A percentile compares a stretch with the other conserved stretches of the same genome.
Conservation (phyloP, 2,888 invertebrate species). For the Calameuta idolon region DNA sequence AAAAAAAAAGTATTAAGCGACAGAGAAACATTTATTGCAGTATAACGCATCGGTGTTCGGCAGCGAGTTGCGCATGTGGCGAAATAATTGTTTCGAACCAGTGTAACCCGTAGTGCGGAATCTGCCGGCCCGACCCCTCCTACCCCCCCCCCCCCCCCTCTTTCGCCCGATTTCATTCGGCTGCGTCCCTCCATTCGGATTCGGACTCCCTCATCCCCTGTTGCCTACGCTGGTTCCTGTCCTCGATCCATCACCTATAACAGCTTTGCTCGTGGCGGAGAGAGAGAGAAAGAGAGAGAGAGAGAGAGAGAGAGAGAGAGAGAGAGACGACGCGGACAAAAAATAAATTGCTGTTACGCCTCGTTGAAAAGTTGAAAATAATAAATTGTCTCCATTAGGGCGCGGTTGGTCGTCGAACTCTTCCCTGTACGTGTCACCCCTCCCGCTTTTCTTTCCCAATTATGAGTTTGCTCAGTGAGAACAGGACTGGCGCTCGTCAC, state of each 20-base stretch:
- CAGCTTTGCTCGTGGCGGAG: conserved; percentile 10
- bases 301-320: not conserved
- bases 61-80: conserved; percentile 19
- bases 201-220: not conserved
- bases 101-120: conserved; percentile 7
- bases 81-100: conserved; percentile 37
- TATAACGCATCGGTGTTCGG: not conserved
- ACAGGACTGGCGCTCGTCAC: not conserved
- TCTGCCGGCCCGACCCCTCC: not conserved
- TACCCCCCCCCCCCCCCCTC: no score
- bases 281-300: conserved; percentile 15
- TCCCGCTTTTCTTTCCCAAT: not conserved
- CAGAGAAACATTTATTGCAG: not conserved
- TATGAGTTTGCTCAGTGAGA: not conserved
- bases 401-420: not conserved
- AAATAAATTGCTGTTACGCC: conserved; percentile 41
- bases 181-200: not conserved
- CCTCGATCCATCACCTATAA: conserved; percentile 10
- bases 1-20: not conserved
- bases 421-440: not conserved
- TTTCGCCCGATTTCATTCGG: not conserved
- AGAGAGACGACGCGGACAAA: conserved; percentile 16
- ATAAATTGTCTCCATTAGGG: conserved; percentile 53
- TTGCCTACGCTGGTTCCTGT: not conserved
- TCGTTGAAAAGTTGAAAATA: conserved; percentile 52